Evolutionary conservation across 2,113 vertebrate species (phyloP), one percentile per base, ranked within the genome.

Genomic region (Pollimyrus isidori): DNA sequence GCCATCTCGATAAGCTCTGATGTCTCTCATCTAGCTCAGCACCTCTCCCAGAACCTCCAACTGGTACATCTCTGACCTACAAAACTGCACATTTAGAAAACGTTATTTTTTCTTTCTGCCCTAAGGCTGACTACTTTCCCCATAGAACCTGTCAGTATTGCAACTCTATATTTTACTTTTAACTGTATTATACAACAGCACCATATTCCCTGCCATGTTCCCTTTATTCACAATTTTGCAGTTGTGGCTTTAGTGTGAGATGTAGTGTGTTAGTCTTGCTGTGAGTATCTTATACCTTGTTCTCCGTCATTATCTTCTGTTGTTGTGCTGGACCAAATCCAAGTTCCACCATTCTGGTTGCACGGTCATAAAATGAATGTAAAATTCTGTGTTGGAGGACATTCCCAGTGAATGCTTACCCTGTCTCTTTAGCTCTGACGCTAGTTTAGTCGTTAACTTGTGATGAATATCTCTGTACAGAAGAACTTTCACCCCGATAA

Each of bases 401-500:
- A 19, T 17, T 39, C 35, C 39, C 35, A 42, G 2, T 80, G 5
- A 39, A 19, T 19, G 73, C 13, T 80, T 19, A 17, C 73, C 26
- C 73, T 11, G 10, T 39, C 73, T 80, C 73, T 42, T 19, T 80
- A 80, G 73, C 35, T 5, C 35, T 42, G 35, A 35, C 0, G 0
- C 17, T 80, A 17, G 30, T 42, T 39, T 80, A 39, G 73, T 80
- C 6, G 1, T 69, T 69, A 69, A 69, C 62, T 30, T 42, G 15
- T 80, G 53, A 49, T 86, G 62, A 83, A 45, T 48, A 23, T 4
- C 19, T n/a, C 9, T 5, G 69, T 21, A n/a, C 53, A 49, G 91
- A 91, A 92, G 86, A 93, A 89, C 92, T 93, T 53, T 86, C 88
- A 90, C 82, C 50, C 39, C 26, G 46, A 17, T 10, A 46, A 73